These are phyloP conservation scores for Drosophila pegasa DNA, from an alignment of 2,888 invertebrate genomes.

Conservation along the genomic window DNA sequence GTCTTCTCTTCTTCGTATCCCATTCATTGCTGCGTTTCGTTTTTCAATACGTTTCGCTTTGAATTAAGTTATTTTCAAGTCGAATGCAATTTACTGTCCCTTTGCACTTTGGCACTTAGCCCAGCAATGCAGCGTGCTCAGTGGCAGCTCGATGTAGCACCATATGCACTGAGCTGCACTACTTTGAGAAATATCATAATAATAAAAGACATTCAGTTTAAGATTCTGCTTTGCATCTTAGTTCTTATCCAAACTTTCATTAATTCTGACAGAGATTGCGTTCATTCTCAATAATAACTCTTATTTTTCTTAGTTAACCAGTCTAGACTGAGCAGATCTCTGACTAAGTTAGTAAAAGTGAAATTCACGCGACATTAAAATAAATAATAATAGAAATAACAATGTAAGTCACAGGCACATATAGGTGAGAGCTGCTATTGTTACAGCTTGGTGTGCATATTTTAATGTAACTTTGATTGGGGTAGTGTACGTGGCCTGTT, in stretches of 20 bases:
- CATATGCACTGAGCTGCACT: not conserved
- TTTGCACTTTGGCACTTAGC: slow-evolving; percentile 65
- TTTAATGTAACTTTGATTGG: slow-evolving; percentile 24
- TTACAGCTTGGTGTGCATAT: slow-evolving; percentile 11
- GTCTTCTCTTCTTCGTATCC: slow-evolving; percentile 9
- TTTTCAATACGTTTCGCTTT: slow-evolving; percentile 60
- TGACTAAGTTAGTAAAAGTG: too few species aligned
- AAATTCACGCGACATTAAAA: not conserved
- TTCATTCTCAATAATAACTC: not conserved
- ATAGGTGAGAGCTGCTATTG: slow-evolving; percentile 7
- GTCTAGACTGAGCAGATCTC: too few species aligned
- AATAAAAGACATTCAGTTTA: too few species aligned
- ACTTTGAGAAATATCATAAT: too few species aligned
- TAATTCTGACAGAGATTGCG: too few species aligned
- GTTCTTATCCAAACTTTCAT: too few species aligned
- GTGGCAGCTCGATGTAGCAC: slow-evolving; percentile 6
- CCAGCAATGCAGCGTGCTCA: slow-evolving; percentile 33
- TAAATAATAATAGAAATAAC: slow-evolving; percentile 9
- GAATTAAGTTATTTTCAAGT: slow-evolving; percentile 66
- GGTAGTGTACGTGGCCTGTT: slow-evolving; percentile 26
- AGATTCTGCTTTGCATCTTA: not conserved
- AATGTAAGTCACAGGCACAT: not conserved
- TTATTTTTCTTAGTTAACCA: not conserved
- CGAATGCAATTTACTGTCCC: slow-evolving; percentile 66
- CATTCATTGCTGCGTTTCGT: slow-evolving; percentile 28